A percentile compares a stretch with the other conserved stretches of the same genome.
Conservation (phyloP, 2,888 invertebrate genomes). For the Balanococcus diminutus region DNA sequence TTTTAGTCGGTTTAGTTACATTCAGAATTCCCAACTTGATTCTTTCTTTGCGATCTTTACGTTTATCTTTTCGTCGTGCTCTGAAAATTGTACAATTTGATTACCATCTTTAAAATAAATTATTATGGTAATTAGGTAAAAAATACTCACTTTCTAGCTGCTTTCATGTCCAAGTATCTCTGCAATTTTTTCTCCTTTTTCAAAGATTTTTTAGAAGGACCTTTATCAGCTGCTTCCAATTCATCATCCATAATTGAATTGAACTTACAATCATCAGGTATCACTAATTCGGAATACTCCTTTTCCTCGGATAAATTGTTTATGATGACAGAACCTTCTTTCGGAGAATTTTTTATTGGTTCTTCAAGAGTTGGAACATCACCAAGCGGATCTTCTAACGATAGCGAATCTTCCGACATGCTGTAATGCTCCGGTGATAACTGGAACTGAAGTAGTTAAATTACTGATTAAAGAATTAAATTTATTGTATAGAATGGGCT, state of each 20-base stretch:
- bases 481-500: not conserved
- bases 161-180: conserved; percentile 75
- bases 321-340: not conserved
- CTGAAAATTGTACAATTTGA: not conserved
- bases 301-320: not conserved
- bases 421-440: not conserved
- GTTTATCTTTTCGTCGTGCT: not conserved
- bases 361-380: not conserved
- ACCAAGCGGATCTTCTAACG: not conserved
- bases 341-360: not conserved
- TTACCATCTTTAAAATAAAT: too few relatives aligned
- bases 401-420: not conserved
- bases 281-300: not conserved
- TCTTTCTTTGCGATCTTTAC: not conserved
- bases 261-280: not conserved
- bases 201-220: conserved; percentile 67
- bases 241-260: not conserved
- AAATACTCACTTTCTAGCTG: conserved; percentile 68
- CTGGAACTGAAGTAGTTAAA: not conserved
- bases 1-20: not conserved
- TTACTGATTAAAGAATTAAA: not conserved
- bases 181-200: conserved; percentile 74
- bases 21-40: not conserved
- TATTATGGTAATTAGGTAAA: too few relatives aligned
- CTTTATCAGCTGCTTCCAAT: not conserved